phyloP scores from a whole-genome alignment of 2,888 invertebrate genomes.

The Tenthredo scrophulariae region DNA sequence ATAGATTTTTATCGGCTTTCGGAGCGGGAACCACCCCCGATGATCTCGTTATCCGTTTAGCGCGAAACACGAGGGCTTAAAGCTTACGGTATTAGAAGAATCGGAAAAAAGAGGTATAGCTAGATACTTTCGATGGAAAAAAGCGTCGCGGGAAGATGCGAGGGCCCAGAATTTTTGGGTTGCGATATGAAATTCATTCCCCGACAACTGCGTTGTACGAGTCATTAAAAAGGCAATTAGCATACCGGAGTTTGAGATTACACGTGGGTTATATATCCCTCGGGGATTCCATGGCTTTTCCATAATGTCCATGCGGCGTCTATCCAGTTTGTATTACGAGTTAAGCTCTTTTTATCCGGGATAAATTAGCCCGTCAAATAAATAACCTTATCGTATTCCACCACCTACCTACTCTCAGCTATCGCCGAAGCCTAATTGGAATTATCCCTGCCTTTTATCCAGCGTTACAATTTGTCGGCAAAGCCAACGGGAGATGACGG shows the following conservation, averaged over 20 bases:
- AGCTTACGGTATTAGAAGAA: conserved; percentile 42
- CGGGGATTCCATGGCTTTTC: conserved; percentile 59
- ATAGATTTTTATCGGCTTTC: conserved; percentile 47
- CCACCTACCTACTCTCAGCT: conserved; percentile 55
- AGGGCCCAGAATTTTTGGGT: not conserved
- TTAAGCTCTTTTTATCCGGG: conserved; percentile 66
- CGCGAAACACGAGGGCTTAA: conserved; percentile 38
- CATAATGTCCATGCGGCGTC: conserved; percentile 46
- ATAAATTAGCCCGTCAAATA: conserved; percentile 70
- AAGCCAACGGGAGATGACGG: not conserved
- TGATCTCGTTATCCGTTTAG: conserved; percentile 47
- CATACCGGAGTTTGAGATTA: conserved; percentile 45
- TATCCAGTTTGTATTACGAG: conserved; percentile 44
- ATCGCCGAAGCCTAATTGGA: conserved; percentile 51
- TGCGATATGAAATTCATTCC: not conserved
- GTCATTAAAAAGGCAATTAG: conserved; percentile 36
- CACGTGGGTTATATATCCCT: conserved; percentile 54
- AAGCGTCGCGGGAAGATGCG: not conserved
- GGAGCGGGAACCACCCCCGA: conserved; percentile 26
- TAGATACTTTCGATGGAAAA: not conserved
- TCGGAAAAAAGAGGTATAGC: not conserved
- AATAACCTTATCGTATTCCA: conserved; percentile 67
- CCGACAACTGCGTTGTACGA: conserved; percentile 1
- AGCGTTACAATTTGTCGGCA: conserved; percentile 42
- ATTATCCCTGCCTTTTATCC: conserved; percentile 47